Conservation (phyloP, 1,140 invertebrate genomes). For the Zaprionus davidi region DNA sequence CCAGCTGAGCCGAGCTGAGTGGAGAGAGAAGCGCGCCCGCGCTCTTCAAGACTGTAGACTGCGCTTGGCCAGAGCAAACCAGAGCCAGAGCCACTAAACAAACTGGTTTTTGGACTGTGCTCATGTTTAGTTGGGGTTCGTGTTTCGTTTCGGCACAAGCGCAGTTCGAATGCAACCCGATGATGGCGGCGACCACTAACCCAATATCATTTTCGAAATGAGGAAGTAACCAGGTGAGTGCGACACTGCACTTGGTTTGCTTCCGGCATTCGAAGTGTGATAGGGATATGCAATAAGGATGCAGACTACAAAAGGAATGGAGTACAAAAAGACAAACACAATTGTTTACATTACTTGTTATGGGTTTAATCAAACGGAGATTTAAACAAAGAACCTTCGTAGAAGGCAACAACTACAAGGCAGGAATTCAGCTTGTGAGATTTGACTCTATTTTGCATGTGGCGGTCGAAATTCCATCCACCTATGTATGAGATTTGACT, state of each 20-base stretch:
- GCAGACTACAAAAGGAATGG: conserved; percentile 14
- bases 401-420: conserved; percentile 53
- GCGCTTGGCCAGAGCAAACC: neutral
- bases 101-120: conserved; percentile 39
- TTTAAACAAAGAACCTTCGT: conserved; percentile 72
- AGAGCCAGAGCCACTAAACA: conserved; percentile 23
- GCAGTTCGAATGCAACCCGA: conserved; percentile 23
- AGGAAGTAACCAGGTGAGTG: conserved; percentile 50
- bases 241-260: conserved; percentile 17
- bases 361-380: conserved; percentile 75
- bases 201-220: conserved; percentile 61
- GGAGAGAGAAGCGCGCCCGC: conserved; percentile 34
- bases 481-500: conserved; percentile 13
- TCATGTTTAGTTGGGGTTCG: conserved; percentile 11
- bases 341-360: conserved; percentile 66
- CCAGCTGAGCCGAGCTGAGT: conserved; percentile 49
- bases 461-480: conserved; percentile 18
- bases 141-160: conserved; percentile 12
- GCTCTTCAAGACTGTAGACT: conserved; percentile 34
- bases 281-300: conserved; percentile 39
- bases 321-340: conserved; percentile 12
- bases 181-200: conserved; percentile 46
- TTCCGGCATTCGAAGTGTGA: conserved; percentile 64
- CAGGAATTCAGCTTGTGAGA: conserved; percentile 33
- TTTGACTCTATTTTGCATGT: conserved; percentile 11